Percentiles rank a stretch among this genome's conserved stretches.
phyloP scores from a whole-genome alignment of 2,113 vertebrate genomes.

The Phodopus roborovskii region DNA sequence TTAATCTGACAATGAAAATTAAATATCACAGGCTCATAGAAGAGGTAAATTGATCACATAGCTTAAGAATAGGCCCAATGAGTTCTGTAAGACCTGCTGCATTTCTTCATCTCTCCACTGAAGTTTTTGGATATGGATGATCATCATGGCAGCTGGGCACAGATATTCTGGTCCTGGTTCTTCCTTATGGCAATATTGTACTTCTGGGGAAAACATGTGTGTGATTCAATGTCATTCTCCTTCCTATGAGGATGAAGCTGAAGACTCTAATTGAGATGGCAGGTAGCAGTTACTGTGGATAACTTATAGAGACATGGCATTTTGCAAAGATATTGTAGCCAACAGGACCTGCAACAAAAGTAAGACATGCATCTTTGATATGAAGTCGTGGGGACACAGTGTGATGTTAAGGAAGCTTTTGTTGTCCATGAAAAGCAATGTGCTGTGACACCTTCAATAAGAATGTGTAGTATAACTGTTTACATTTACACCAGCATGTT shows the following conservation, averaged over 20 bases:
- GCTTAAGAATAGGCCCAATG: background rate
- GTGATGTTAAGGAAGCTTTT: background rate
- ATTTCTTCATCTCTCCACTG: background rate
- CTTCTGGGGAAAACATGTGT: background rate
- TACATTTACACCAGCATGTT: constrained; percentile 14
- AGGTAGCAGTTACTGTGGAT: background rate
- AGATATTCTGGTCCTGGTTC: background rate
- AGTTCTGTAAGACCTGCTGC: background rate
- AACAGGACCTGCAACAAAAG: background rate
- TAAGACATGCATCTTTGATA: background rate
- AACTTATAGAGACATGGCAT: background rate
- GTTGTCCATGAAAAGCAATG: background rate
- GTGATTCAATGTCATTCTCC: background rate
- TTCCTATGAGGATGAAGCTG: background rate
- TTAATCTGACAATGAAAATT: background rate
- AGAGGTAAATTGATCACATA: background rate
- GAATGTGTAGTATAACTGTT: background rate
- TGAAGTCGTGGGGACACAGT: background rate
- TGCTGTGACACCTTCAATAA: background rate
- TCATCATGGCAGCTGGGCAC: background rate
- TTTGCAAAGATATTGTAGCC: background rate
- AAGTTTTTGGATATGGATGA: background rate
- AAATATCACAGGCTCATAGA: background rate
- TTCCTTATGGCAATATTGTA: background rate
- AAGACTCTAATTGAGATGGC: background rate